A percentile compares a stretch with the other conserved stretches of the same genome.
These are phyloP conservation scores for Oryzias woworae DNA, from an alignment of 2,113 vertebrate genomes.

Conservation along the genomic window DNA sequence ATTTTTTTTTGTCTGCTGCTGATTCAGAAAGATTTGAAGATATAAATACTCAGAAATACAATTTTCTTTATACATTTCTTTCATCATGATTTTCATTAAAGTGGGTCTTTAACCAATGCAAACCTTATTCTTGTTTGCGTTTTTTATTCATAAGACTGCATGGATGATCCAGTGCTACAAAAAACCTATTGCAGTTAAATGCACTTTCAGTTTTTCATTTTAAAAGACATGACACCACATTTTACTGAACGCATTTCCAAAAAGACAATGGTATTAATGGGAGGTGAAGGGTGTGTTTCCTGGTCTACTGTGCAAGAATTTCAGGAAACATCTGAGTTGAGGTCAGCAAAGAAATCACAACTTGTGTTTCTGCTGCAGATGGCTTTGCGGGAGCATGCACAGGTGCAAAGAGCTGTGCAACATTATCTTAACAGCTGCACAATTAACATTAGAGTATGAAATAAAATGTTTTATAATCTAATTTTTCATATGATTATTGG, in stretches of 20 bases:
- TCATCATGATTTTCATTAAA: too few species aligned
- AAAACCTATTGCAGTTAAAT: neutral
- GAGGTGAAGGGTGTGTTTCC: slow-evolving; percentile 5
- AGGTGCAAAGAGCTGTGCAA: slow-evolving; percentile 11
- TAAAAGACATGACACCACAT: neutral
- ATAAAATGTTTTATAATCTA: too few species aligned
- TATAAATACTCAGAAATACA: too few species aligned
- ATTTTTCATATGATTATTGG: too few species aligned
- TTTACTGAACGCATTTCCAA: slow-evolving; percentile 5
- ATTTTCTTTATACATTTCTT: too few species aligned
- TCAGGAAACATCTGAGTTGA: slow-evolving; percentile 26
- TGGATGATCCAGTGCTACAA: too few species aligned
- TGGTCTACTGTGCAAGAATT: slow-evolving; percentile 7
- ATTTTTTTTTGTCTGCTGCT: too few species aligned
- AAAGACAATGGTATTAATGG: slow-evolving; percentile 3
- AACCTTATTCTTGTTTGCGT: too few species aligned
- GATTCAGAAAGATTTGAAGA: too few species aligned
- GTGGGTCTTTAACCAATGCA: too few species aligned
- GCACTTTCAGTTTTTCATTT: neutral
- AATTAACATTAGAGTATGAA: neutral
- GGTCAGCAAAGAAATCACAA: neutral
- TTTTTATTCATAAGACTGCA: too few species aligned
- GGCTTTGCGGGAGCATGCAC: neutral
- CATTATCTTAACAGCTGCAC: neutral
- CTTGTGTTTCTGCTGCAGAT: neutral